Conservation (phyloP, 2,113 vertebrate species). For the Phylloscopus whistleri region DNA sequence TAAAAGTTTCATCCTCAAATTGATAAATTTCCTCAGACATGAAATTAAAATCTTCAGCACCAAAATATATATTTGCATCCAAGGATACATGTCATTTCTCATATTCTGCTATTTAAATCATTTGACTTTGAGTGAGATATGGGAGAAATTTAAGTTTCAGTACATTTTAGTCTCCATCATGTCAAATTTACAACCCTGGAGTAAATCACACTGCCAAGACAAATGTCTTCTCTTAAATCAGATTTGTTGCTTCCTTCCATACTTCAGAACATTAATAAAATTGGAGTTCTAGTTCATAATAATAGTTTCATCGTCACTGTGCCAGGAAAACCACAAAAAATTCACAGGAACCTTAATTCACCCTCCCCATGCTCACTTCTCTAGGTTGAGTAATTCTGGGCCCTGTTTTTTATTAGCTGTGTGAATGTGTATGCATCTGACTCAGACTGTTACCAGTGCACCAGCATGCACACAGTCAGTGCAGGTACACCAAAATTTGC, state of each 20-base stretch:
- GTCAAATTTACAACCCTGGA: conserved; percentile 76
- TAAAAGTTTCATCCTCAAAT: conserved; percentile 21
- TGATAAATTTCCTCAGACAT: conserved; percentile 61
- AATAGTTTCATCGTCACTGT: conserved; percentile 28
- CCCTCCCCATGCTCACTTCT: not conserved
- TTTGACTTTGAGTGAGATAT: conserved; percentile 74
- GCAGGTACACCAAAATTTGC: not conserved
- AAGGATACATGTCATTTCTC: conserved; percentile 72
- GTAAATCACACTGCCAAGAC: conserved; percentile 76
- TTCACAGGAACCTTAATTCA: conserved; percentile 35
- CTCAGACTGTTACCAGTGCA: not conserved
- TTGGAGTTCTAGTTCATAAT: conserved; percentile 59
- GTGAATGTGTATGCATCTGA: not conserved
- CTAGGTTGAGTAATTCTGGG: not conserved
- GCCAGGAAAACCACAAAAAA: conserved; percentile 15
- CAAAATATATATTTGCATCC: conserved; percentile 71
- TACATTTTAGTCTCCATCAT: conserved; percentile 72
- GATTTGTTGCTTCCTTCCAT: conserved; percentile 75
- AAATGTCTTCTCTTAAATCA: conserved; percentile 79
- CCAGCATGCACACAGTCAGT: not conserved
- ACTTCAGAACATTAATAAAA: conserved; percentile 72
- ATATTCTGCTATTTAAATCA: conserved; percentile 77
- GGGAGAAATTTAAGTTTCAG: conserved; percentile 76
- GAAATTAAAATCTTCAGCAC: conserved; percentile 72
- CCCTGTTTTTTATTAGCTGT: not conserved